Percentiles rank a stretch among this genome's conserved stretches.
Evolutionary conservation across 2,113 vertebrate genomes (phyloP).

Genomic region (Oreocharis arfaki): DNA sequence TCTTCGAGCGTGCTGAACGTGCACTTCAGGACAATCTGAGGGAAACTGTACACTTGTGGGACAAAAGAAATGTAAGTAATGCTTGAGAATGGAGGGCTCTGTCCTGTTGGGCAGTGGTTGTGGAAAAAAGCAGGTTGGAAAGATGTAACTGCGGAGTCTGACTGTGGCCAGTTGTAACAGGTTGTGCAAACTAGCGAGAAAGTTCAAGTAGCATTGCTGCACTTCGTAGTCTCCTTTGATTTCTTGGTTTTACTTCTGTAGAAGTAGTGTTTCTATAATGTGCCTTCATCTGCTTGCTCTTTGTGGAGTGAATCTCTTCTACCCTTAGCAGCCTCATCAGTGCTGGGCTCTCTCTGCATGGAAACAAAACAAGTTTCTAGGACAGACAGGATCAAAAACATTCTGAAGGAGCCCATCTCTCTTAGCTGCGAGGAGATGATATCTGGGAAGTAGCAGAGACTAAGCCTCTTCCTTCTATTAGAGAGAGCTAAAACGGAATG

Average conservation of each 20-base stretch:
- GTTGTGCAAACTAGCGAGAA: neutral
- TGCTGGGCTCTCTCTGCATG: neutral
- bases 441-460: neutral
- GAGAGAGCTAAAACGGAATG: neutral
- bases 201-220: neutral
- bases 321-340: neutral
- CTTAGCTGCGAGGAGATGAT: neutral
- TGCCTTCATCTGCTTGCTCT: neutral
- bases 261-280: neutral
- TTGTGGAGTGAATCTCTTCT: neutral
- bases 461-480: neutral
- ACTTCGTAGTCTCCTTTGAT: neutral
- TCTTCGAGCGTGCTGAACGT: neutral
- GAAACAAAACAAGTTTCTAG: neutral
- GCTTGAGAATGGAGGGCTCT: neutral
- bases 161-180: neutral
- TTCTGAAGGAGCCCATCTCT: neutral
- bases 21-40: neutral
- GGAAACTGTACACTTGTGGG: neutral
- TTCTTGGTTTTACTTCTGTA: neutral
- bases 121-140: neutral
- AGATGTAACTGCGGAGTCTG: neutral
- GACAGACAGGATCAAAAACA: neutral
- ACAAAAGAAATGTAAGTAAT: neutral
- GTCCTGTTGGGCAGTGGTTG: neutral